Percentiles rank a stretch among this genome's conserved stretches.
phyloP scores from a whole-genome alignment of 2,113 vertebrate genomes.

The Nibea coibor region DNA sequence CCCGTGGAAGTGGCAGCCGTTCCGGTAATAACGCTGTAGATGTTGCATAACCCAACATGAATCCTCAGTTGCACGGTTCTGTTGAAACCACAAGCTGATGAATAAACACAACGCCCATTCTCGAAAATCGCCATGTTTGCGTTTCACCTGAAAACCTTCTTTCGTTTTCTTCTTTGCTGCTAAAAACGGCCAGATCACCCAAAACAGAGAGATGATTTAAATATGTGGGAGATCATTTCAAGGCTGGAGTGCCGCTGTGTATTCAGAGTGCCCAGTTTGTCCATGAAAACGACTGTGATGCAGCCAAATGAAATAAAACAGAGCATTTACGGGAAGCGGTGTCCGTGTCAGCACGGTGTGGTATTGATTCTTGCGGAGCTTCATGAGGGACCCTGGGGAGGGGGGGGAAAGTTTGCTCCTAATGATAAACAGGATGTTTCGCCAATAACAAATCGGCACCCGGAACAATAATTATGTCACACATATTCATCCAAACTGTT shows the following conservation, averaged over 20 bases:
- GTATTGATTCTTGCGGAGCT: not conserved
- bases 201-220: slow-evolving; percentile 11
- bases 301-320: slow-evolving; percentile 26
- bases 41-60: not conserved
- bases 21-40: not conserved
- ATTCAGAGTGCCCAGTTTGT: not conserved
- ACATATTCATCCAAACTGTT: not conserved
- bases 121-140: no score
- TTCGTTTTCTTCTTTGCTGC: not conserved
- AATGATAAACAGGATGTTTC: no score
- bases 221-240: not conserved
- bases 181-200: not conserved
- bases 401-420: no score
- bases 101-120: not conserved
- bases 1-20: not conserved
- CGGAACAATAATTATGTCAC: not conserved
- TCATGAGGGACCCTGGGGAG: not conserved
- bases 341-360: not conserved
- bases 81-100: not conserved
- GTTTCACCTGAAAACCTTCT: not conserved
- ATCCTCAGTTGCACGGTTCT: not conserved
- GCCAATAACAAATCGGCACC: not conserved
- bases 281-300: not conserved
- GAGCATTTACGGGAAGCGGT: slow-evolving; percentile 1
- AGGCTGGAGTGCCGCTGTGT: not conserved